Evolutionary conservation across 1,140 invertebrate species (phyloP), one percentile per base, ranked within the genome.

Genomic region (Drosophila serrata): DNA sequence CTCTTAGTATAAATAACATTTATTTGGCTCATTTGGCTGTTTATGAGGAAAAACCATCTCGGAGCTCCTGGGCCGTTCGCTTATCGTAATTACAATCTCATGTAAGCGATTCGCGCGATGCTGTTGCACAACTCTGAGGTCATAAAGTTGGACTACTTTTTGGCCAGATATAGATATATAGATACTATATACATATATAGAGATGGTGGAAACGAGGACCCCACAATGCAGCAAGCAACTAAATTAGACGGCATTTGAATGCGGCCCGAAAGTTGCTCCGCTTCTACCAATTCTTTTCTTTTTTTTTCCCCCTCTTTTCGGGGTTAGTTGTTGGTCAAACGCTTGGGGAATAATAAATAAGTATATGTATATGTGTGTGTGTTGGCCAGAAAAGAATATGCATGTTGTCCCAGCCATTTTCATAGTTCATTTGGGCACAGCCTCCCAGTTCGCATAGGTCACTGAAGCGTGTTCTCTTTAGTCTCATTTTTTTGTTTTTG

Each of bases 31-130:
- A 88, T 88, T 87, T 90, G 84, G 85, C 80, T 75, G 84, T 90
- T 88, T 88, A 88, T 82, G 84, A 76, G 72, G 61, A 82, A 79
- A 64, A 24, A 60, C 58, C 62, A 70, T 63, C 69, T 73, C 65
- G 37, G 56, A 76, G 70, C 86, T 82, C 67, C 68, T 76, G 85
- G 73, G 61, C 82, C 67, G 22, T 24, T 33, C 64, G 63, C 82
- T 90, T 88, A 88, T 88, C 84, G 84, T 88, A 88, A 88, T 88
- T 88, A 88, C 84, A 88, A 88, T 88, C 85, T 87, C 82, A 87
- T 87, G 82, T 87, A 87, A 87, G 85, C 84, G 84, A 88, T 81
- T 84, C 58, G 76, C 67, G 72, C 84, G 84, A 87, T 88, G 84
- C 84, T 86, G 82, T 86, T 86, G 85, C 84, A 88, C 84, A 88